Conservation (phyloP, 2,113 vertebrate species). For the Mesocricetus auratus region DNA sequence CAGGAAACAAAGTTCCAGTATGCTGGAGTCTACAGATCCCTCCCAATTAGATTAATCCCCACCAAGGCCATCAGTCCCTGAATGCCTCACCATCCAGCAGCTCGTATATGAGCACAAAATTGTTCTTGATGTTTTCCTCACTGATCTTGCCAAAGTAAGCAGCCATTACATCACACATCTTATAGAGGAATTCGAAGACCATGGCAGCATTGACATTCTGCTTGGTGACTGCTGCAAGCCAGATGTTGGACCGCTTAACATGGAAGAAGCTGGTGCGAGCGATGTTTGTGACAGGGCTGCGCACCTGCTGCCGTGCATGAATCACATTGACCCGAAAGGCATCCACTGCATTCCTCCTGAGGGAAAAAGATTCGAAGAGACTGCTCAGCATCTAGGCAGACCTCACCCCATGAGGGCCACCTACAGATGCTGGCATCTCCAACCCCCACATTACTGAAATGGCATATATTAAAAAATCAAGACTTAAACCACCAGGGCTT, state of each 20-base stretch:
- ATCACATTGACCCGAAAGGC: slow-evolving; percentile 99
- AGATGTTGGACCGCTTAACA: slow-evolving; percentile 99
- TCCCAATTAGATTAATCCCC: neutral
- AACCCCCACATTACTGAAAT: slow-evolving; percentile 28
- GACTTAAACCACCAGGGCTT: neutral
- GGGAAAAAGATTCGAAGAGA: neutral
- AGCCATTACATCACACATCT: slow-evolving; percentile 99
- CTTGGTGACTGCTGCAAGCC: slow-evolving; percentile 99
- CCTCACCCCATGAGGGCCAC: neutral
- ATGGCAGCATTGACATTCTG: slow-evolving; percentile 99
- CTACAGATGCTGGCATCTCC: slow-evolving; percentile 2
- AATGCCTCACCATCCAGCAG: slow-evolving; percentile 94
- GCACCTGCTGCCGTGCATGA: slow-evolving; percentile 98
- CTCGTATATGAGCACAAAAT: slow-evolving; percentile 99
- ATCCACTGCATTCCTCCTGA: slow-evolving; percentile 97
- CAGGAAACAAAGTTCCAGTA: slow-evolving; percentile 32
- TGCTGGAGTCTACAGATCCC: neutral
- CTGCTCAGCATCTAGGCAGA: slow-evolving; percentile 10
- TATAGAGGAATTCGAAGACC: slow-evolving; percentile 99
- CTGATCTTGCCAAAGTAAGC: slow-evolving; percentile 99
- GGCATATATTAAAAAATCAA: neutral
- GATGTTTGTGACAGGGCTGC: slow-evolving; percentile 99
- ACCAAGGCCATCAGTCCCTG: neutral
- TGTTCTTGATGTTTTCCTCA: slow-evolving; percentile 99
- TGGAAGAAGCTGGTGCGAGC: slow-evolving; percentile 99